Percentiles rank a stretch among this genome's conserved stretches.
Evolutionary conservation across 2,888 invertebrate genomes (phyloP).

Genomic region (Athetis lepigone): DNA sequence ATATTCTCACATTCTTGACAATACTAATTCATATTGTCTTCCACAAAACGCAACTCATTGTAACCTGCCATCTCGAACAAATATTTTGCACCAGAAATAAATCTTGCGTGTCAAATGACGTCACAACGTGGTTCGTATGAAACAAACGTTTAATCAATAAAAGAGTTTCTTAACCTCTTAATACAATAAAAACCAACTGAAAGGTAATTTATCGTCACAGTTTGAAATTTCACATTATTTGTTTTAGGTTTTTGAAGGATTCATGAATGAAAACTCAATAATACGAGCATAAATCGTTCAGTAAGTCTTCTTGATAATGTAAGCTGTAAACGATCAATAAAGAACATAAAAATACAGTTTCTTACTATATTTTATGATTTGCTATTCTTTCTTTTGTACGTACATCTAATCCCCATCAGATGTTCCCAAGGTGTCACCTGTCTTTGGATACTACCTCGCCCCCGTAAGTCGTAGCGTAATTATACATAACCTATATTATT

Average conservation of each 20-base stretch:
- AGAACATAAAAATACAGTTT: neutral
- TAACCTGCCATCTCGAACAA: slow-evolving; percentile 24
- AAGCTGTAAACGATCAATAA: slow-evolving; percentile 4
- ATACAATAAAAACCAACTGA: neutral
- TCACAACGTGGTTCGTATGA: slow-evolving; percentile 9
- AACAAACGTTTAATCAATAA: neutral
- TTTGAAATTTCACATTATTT: slow-evolving; percentile 41
- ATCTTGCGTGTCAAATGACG: slow-evolving; percentile 36
- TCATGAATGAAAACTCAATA: slow-evolving; percentile 24
- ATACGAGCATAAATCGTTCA: slow-evolving; percentile 9
- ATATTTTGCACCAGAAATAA: slow-evolving; percentile 47
- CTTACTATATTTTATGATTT: neutral
- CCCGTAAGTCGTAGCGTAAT: no score
- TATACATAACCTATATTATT: no score
- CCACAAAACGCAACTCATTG: slow-evolving; percentile 48
- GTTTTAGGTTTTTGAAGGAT: slow-evolving; percentile 19
- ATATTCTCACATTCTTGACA: slow-evolving; percentile 3
- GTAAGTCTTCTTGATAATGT: neutral
- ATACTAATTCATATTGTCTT: slow-evolving; percentile 25
- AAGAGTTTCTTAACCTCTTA: slow-evolving; percentile 33
- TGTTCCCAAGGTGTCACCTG: no score
- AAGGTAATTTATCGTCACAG: neutral
- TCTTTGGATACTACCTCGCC: no score
- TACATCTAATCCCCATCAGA: no score
- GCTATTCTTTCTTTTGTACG: neutral